Conservation (phyloP, 2,113 vertebrate genomes). For the Rhadina sibilatrix region DNA sequence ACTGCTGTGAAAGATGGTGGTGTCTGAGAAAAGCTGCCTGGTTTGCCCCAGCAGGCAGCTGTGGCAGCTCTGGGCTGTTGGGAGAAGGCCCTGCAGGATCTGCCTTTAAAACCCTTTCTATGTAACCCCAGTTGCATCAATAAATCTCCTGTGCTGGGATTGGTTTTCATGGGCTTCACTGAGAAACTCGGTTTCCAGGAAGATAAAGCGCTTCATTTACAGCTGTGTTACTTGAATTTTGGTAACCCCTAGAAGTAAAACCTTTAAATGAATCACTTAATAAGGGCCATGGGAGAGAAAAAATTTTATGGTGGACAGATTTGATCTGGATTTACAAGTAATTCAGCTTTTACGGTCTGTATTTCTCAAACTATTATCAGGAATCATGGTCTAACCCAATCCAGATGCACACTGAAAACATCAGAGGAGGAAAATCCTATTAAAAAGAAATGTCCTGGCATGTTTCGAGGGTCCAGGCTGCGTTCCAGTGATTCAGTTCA, state of each 20-base stretch:
- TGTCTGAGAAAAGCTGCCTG: not conserved
- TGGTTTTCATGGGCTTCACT: not conserved
- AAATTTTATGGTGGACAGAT: not conserved
- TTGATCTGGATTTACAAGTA: not conserved
- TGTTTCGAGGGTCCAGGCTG: fast-evolving
- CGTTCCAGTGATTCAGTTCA: not conserved
- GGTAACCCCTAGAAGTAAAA: not conserved
- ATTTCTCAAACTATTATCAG: not conserved
- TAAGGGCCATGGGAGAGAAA: not conserved
- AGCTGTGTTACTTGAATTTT: not conserved
- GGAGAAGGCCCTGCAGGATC: not conserved
- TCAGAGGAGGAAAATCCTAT: not conserved
- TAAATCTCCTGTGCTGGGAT: not conserved
- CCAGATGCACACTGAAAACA: not conserved
- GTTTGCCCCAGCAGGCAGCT: fast-evolving
- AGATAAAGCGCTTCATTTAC: not conserved
- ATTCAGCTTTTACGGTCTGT: not conserved
- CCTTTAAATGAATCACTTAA: not conserved
- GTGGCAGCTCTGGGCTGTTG: not conserved
- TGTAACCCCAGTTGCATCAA: not conserved
- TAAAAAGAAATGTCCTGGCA: not conserved
- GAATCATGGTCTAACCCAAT: not conserved
- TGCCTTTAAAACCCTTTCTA: not conserved
- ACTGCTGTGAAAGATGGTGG: not conserved
- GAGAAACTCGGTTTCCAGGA: not conserved